Conservation (phyloP, 2,113 vertebrate species). For the Sporophila hypoxantha region DNA sequence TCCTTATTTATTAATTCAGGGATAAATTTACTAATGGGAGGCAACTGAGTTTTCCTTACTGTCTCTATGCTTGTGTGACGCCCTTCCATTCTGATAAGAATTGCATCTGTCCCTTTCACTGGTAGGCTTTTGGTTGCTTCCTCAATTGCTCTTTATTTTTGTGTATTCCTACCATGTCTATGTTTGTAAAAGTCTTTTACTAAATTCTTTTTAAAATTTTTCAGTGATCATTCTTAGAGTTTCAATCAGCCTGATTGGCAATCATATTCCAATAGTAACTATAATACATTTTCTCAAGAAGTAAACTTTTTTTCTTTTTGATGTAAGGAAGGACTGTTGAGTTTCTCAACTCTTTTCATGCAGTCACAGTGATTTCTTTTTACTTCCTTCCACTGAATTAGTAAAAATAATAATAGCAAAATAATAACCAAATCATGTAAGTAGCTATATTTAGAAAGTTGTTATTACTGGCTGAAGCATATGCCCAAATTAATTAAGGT, state of each 20-base stretch:
- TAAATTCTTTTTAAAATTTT: not conserved
- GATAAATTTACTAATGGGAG: not conserved
- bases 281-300: not conserved
- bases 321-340: not conserved
- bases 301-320: not conserved
- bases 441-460: not conserved
- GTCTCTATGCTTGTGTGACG: not conserved
- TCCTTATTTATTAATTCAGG: not conserved
- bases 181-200: not conserved
- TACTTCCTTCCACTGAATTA: not conserved
- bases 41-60: not conserved
- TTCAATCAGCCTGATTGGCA: not conserved
- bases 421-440: not conserved
- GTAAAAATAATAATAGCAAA: not conserved
- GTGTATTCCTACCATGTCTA: not conserved
- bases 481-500: not conserved
- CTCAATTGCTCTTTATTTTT: not conserved
- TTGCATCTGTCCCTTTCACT: not conserved
- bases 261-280: not conserved
- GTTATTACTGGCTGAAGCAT: not conserved
- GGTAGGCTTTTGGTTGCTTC: not conserved
- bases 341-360: not conserved
- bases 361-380: not conserved
- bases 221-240: not conserved
- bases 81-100: not conserved